phyloP scores from a whole-genome alignment of 1,140 invertebrate species.

The Neodiprion pinetum region DNA sequence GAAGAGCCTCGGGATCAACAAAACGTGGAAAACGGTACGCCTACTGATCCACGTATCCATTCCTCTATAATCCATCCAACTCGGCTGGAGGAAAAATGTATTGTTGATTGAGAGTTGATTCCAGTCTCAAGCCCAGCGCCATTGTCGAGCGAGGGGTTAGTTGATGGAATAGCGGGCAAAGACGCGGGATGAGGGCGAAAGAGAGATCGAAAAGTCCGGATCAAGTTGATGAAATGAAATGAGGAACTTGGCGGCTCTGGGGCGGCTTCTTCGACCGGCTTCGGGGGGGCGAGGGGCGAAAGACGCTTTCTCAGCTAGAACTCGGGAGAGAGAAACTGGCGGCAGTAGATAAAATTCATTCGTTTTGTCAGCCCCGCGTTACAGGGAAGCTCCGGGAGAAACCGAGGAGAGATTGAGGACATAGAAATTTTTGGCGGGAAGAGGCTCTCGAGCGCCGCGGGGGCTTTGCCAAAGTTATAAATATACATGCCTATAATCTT shows the following conservation, averaged over 20 bases:
- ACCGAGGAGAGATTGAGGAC: too few relatives aligned
- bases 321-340: not conserved
- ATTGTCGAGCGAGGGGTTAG: not conserved
- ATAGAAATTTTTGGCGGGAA: too few relatives aligned
- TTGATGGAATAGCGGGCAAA: not conserved
- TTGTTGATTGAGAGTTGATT: not conserved
- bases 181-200: not conserved
- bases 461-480: too few relatives aligned
- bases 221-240: constrained; percentile 5
- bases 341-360: not conserved
- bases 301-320: constrained; percentile 7
- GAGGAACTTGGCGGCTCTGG: not conserved
- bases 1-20: too few relatives aligned
- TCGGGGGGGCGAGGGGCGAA: not conserved
- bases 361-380: not conserved
- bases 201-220: not conserved
- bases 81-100: not conserved
- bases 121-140: not conserved
- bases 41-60: not conserved
- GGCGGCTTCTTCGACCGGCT: not conserved
- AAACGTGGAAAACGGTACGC: not conserved
- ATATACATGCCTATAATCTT: too few relatives aligned
- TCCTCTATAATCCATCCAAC: too few relatives aligned
- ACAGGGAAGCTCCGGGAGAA: not conserved
- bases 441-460: too few relatives aligned